These are phyloP conservation scores for Euleptes europaea DNA, from an alignment of 2,113 vertebrate genomes.

Conservation along the genomic window DNA sequence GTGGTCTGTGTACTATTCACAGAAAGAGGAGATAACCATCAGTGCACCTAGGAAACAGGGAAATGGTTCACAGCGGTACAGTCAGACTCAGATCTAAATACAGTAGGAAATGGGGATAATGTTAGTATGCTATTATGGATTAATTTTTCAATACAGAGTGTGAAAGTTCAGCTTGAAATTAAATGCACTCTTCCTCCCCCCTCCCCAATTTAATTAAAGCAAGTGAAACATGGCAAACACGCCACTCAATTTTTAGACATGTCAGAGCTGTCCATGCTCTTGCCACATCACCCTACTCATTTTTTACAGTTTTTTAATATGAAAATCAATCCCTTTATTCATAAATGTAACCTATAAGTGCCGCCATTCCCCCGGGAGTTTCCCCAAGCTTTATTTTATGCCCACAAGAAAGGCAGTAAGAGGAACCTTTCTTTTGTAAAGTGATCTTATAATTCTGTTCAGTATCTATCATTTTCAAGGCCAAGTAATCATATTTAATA, in stretches of 20 bases:
- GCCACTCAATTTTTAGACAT: constrained; percentile 73
- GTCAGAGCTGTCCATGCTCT: constrained; percentile 70
- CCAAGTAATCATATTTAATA: constrained; percentile 83
- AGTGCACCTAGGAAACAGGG: constrained; percentile 47
- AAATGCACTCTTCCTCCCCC: constrained; percentile 66
- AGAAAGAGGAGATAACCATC: constrained; percentile 52
- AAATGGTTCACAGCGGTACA: constrained; percentile 48
- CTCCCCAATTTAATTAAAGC: constrained; percentile 67
- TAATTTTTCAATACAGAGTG: constrained; percentile 65
- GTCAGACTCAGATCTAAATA: constrained; percentile 60
- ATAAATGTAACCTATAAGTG: constrained; percentile 77
- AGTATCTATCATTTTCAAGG: constrained; percentile 82
- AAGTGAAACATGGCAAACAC: constrained; percentile 69
- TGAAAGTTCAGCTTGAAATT: constrained; percentile 69
- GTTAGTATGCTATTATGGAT: constrained; percentile 54
- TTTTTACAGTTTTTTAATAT: constrained; percentile 73
- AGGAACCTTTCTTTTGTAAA: constrained; percentile 82
- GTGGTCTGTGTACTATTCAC: no score
- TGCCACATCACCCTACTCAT: constrained; percentile 64
- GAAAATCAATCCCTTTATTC: constrained; percentile 76
- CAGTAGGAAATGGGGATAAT: constrained; percentile 53
- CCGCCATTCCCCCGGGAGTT: constrained; percentile 69
- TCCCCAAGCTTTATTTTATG: constrained; percentile 75
- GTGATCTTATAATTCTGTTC: constrained; percentile 79
- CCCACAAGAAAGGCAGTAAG: constrained; percentile 77